Percentiles rank a stretch among this genome's conserved stretches.
These are phyloP conservation scores for Crocidura indochinensis DNA, from an alignment of 2,797 vertebrate genomes.

Conservation along the genomic window DNA sequence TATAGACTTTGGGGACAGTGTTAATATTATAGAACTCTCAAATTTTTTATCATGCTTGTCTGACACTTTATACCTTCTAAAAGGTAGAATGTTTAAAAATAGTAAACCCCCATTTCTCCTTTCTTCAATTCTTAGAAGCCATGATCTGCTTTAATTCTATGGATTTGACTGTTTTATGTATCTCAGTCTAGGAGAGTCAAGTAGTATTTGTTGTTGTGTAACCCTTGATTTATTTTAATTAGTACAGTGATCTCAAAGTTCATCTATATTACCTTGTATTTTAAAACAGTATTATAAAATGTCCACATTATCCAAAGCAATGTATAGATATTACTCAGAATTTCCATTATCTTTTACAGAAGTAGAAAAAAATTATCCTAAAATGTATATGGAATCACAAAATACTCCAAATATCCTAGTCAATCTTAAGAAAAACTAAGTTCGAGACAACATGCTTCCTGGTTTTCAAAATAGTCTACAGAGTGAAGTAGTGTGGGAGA, in stretches of 20 bases:
- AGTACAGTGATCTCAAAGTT: not conserved
- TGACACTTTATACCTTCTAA: not conserved
- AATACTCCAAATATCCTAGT: not conserved
- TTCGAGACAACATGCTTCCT: not conserved
- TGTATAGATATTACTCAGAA: not conserved
- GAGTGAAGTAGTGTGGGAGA: too few relatives aligned
- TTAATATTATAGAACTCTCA: not conserved
- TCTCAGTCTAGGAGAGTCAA: not conserved
- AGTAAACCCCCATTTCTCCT: not conserved
- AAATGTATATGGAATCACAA: constrained; percentile 11
- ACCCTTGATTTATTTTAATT: constrained; percentile 8
- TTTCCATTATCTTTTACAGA: constrained; percentile 38
- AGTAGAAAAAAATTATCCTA: constrained; percentile 4
- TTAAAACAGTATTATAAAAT: not conserved
- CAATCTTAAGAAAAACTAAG: not conserved
- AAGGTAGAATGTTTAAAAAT: too few relatives aligned
- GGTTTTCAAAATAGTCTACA: not conserved
- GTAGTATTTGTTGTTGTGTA: not conserved
- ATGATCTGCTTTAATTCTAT: not conserved
- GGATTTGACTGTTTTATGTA: constrained; percentile 17
- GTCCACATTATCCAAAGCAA: not conserved
- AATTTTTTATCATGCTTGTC: not conserved
- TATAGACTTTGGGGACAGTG: not conserved
- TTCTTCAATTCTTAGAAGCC: not conserved
- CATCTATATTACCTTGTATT: not conserved